Evolutionary conservation across 2,113 vertebrate species (phyloP).

Genomic region (Rissa tridactyla): DNA sequence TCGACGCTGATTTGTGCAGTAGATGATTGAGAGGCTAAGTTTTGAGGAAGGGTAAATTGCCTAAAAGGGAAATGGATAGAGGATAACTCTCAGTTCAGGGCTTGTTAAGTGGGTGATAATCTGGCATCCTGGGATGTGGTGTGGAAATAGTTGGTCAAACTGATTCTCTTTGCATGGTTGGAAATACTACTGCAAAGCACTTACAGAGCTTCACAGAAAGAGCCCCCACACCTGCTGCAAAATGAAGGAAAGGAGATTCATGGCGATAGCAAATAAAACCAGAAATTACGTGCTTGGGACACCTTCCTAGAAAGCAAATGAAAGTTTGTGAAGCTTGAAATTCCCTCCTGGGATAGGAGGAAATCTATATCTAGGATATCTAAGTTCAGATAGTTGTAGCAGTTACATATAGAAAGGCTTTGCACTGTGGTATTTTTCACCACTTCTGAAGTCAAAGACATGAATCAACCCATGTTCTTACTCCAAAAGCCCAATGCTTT

Average conservation of each 20-base stretch:
- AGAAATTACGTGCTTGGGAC: not conserved
- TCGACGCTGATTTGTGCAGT: accelerated
- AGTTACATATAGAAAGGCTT: not conserved
- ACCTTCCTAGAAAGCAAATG: not conserved
- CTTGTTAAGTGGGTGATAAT: not conserved
- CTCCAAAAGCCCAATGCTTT: not conserved
- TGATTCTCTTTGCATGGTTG: not conserved
- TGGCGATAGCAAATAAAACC: not conserved
- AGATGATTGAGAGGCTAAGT: not conserved
- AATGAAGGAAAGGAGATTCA: not conserved
- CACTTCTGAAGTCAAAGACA: not conserved
- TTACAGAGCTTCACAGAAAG: not conserved
- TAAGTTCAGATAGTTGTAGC: not conserved
- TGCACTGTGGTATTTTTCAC: not conserved
- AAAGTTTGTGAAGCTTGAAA: not conserved
- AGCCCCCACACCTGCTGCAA: not conserved
- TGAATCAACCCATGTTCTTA: not conserved
- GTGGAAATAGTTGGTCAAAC: not conserved
- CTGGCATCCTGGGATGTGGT: not conserved
- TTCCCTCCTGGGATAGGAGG: not conserved
- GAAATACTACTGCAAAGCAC: not conserved
- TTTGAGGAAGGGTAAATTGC: not conserved
- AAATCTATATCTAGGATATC: not conserved
- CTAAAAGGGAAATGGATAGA: not conserved
- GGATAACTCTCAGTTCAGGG: not conserved